Conservation (phyloP, 2,113 vertebrate species). For the human region DNA sequence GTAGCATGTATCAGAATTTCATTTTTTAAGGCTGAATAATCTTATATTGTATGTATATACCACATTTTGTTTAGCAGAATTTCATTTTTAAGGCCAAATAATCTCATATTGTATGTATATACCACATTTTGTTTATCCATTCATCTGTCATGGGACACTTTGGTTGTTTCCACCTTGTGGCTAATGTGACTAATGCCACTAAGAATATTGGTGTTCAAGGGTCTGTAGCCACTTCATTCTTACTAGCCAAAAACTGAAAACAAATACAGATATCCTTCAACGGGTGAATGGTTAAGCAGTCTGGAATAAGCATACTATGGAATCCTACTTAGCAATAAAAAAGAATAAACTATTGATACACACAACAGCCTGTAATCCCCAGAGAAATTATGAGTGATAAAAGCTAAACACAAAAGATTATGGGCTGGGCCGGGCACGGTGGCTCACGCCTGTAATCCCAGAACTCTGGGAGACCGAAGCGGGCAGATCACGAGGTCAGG, state of each 20-base stretch:
- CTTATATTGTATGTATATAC: neutral
- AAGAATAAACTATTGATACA: neutral
- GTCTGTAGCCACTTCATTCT: neutral
- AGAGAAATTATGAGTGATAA: neutral
- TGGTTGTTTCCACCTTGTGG: neutral
- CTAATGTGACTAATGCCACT: neutral
- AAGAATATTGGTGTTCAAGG: neutral
- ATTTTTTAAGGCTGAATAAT: neutral
- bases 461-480: no score
- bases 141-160: neutral
- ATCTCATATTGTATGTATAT: neutral
- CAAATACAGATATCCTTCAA: neutral
- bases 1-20: neutral
- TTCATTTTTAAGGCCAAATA: neutral
- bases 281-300: neutral
- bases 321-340: neutral
- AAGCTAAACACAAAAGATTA: neutral
- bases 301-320: neutral
- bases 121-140: neutral
- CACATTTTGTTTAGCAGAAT: neutral
- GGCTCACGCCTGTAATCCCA: no score
- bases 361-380: neutral
- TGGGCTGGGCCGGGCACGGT: neutral
- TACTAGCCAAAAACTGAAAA: neutral
- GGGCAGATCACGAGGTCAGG: no score